Conservation (phyloP, 2,797 vertebrate genomes). For the Sylvilagus floridanus region DNA sequence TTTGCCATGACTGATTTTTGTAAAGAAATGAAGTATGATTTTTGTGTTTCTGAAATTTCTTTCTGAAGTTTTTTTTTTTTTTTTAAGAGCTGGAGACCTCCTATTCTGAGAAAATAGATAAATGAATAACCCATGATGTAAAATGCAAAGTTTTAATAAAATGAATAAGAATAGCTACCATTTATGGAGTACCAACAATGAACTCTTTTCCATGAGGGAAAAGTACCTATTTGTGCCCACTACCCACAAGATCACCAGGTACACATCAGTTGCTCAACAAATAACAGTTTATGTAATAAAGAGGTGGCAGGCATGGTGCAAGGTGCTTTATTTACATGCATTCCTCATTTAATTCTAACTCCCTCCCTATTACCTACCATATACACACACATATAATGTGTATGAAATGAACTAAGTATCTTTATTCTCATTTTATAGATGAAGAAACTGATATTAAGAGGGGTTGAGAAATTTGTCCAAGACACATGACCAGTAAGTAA, state of each 20-base stretch:
- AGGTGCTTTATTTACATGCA: not conserved
- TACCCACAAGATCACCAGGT: not conserved
- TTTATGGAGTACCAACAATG: not conserved
- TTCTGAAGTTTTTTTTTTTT: not conserved
- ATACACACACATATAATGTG: not conserved
- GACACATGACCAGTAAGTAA: not conserved
- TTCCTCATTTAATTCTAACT: not conserved
- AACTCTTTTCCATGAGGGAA: not conserved
- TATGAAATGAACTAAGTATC: not conserved
- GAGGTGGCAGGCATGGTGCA: not conserved
- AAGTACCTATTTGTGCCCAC: not conserved
- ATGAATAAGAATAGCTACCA: not conserved
- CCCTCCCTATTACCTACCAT: not conserved
- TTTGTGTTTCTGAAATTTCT: not conserved
- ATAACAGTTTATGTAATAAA: not conserved
- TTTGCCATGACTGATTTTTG: not conserved
- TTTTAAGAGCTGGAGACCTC: not conserved
- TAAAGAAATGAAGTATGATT: not conserved
- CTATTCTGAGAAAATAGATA: slow-evolving; percentile 33
- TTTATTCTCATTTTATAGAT: not conserved
- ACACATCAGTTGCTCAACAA: not conserved
- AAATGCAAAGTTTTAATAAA: slow-evolving; percentile 38
- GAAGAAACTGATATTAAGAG: not conserved
- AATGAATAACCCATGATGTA: slow-evolving; percentile 19
- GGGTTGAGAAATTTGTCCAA: not conserved